Evolutionary conservation across 30 jellyfish, hydroid and myxozoan species (phyloP).

Genomic region (Phacellophora camtschatica): DNA sequence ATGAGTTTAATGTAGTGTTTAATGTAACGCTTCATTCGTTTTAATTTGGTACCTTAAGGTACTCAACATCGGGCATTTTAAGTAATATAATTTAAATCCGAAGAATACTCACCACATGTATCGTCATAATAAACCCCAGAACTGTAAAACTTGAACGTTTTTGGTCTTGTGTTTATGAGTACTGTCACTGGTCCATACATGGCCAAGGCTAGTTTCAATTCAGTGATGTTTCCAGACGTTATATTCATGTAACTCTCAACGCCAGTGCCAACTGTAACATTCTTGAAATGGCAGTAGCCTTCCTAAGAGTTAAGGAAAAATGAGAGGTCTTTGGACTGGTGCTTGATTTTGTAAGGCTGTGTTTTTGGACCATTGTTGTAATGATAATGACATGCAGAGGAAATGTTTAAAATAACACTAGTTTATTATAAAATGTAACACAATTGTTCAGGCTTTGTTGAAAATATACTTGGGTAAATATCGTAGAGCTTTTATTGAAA

Average conservation of each 20-base stretch:
- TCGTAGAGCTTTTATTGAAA: no score
- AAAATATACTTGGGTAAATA: no score
- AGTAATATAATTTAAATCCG: no score
- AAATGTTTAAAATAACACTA: no score
- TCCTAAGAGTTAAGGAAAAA: conserved; percentile 39
- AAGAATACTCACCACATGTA: conserved; percentile 81
- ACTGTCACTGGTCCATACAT: conserved; percentile 94
- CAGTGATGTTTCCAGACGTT: conserved; percentile 82
- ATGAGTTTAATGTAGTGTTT: no score
- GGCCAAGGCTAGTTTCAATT: conserved; percentile 82
- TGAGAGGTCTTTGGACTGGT: not conserved
- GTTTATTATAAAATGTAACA: no score
- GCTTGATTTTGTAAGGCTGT: not conserved
- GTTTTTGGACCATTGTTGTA: no score
- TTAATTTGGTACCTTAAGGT: no score
- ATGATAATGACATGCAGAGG: no score
- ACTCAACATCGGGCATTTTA: no score
- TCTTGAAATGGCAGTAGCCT: conserved; percentile 95
- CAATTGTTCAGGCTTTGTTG: no score
- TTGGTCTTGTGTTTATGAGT: conserved; percentile 80
- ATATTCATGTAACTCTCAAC: conserved; percentile 78
- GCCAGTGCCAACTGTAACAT: conserved; percentile 76
- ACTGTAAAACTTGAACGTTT: conserved; percentile 90
- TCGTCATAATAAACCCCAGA: conserved; percentile 87
- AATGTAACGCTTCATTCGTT: no score